phyloP scores from a whole-genome alignment of 2,797 vertebrate genomes.

The Halcyon smyrnensis region DNA sequence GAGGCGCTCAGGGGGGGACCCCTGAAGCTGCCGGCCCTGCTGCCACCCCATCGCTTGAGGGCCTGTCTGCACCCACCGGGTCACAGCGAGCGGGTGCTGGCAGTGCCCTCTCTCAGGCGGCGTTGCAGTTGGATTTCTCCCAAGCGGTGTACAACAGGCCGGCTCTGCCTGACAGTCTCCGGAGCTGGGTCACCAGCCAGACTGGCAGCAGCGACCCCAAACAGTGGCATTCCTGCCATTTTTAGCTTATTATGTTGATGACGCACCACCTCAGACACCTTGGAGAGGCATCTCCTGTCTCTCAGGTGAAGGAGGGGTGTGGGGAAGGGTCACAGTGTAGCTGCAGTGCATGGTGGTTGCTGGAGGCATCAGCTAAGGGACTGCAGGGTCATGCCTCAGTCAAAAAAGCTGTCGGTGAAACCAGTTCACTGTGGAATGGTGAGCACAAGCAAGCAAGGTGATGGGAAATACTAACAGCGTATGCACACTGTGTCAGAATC shows the following conservation, averaged over 20 bases:
- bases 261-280: not conserved
- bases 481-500: not conserved
- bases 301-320: not conserved
- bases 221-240: accelerated
- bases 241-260: not conserved
- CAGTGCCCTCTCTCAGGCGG: accelerated
- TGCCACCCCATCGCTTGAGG: not conserved
- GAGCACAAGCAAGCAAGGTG: not conserved
- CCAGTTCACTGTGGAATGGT: not conserved
- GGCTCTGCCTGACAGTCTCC: not conserved
- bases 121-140: accelerated
- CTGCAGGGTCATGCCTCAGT: not conserved
- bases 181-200: not conserved
- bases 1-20: not conserved
- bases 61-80: not conserved
- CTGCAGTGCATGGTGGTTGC: accelerated
- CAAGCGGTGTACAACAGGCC: accelerated
- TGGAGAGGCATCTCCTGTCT: not conserved
- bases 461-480: accelerated
- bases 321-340: not conserved
- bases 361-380: not conserved
- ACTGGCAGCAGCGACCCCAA: not conserved
- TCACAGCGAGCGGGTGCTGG: not conserved
- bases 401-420: not conserved
- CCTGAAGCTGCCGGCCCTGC: not conserved